These are phyloP conservation scores for Slavum lentiscoides DNA, from an alignment of 2,888 invertebrate genomes.

Conservation along the genomic window DNA sequence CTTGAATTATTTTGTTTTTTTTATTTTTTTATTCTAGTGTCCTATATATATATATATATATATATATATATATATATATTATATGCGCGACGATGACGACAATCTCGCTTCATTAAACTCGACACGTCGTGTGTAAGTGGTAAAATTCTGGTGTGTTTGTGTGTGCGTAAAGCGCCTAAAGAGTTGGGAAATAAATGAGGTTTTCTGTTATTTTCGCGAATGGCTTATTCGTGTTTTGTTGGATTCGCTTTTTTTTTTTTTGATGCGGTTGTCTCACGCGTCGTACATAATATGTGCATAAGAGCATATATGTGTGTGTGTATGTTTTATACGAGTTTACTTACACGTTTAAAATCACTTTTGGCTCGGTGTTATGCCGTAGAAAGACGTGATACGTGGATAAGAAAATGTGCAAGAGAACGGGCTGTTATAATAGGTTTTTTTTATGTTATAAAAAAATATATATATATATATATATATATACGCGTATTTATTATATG, in stretches of 20 bases:
- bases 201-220: neutral
- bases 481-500: too few species aligned
- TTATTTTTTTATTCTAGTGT: neutral
- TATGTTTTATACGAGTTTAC: neutral
- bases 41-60: neutral
- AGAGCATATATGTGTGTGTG: neutral
- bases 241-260: conserved; percentile 6
- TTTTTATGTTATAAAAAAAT: too few species aligned
- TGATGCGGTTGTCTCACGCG: neutral
- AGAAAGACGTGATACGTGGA: too few species aligned
- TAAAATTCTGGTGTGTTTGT: neutral
- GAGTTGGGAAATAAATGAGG: conserved; percentile 15
- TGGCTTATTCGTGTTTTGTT: conserved; percentile 16
- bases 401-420: too few species aligned
- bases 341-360: too few species aligned
- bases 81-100: neutral
- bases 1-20: too few species aligned
- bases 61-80: neutral
- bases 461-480: too few species aligned
- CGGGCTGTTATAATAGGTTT: too few species aligned
- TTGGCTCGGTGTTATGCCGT: too few species aligned
- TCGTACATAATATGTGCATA: too few species aligned
- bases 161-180: neutral
- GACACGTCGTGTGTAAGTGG: conserved; percentile 1
- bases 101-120: conserved; percentile 35